These are phyloP conservation scores for Hemicrepidius hirtus DNA, from an alignment of 2,888 invertebrate species.

Conservation along the genomic window DNA sequence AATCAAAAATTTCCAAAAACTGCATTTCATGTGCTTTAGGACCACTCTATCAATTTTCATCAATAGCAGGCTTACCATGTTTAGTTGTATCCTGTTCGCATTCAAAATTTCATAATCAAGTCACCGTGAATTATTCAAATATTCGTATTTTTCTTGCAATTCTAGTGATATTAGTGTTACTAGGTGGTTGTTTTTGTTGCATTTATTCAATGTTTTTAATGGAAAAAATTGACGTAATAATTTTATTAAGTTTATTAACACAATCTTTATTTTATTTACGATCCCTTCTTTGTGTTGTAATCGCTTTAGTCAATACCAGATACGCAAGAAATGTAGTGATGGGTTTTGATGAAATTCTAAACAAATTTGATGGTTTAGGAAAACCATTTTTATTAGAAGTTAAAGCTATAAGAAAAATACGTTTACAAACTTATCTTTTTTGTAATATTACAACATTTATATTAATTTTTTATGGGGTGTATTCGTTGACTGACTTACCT, in stretches of 20 bases:
- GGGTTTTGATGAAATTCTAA: not conserved
- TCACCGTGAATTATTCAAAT: not conserved
- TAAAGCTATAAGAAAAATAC: not conserved
- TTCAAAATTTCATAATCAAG: not conserved
- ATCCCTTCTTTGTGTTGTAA: not conserved
- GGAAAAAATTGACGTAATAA: not conserved
- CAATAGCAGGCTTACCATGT: not conserved
- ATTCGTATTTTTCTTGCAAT: not conserved
- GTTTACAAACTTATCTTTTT: not conserved
- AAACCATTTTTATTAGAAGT: not conserved
- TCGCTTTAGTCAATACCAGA: not conserved
- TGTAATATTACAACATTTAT: not conserved
- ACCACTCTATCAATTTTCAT: not conserved
- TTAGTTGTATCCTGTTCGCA: not conserved
- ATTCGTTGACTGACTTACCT: not conserved
- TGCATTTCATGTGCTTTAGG: slow-evolving; percentile 15
- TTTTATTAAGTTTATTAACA: not conserved
- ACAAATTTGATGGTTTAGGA: not conserved
- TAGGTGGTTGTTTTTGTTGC: not conserved
- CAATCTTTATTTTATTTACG: not conserved
- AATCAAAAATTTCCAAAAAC: not conserved
- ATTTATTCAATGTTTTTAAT: not conserved
- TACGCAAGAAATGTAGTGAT: not conserved
- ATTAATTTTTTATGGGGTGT: not conserved
- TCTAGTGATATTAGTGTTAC: not conserved